Evolutionary conservation across 2,888 invertebrate genomes (phyloP).

Genomic region (Alloscopus bannaensis): DNA sequence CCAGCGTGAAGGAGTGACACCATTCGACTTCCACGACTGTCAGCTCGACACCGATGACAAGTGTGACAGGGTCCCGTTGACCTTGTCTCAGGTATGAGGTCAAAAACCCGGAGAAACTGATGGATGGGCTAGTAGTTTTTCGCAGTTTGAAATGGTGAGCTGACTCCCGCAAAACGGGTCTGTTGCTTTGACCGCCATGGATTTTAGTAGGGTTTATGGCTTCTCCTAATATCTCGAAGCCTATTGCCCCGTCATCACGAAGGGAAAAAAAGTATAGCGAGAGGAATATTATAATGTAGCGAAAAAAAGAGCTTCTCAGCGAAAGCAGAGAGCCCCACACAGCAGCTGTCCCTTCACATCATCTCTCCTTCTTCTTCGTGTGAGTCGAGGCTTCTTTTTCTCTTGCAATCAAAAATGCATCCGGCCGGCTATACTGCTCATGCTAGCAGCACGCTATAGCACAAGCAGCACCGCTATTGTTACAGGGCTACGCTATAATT

Average conservation of each 20-base stretch:
- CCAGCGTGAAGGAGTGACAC: background rate
- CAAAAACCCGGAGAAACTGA: constrained; percentile 61
- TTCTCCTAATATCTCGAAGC: constrained; percentile 45
- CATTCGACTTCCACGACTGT: background rate
- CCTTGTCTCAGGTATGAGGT: constrained; percentile 51
- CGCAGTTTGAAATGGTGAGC: constrained; percentile 55
- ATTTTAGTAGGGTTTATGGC: constrained; percentile 66
- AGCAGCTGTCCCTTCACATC: constrained; percentile 53
- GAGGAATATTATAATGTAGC: background rate
- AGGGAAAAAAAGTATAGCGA: constrained; percentile 26
- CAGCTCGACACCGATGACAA: constrained; percentile 12
- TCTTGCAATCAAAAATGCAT: constrained; percentile 24
- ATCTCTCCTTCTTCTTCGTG: background rate
- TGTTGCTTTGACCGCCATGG: constrained; percentile 68
- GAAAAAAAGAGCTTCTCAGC: background rate
- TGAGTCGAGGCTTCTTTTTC: background rate
- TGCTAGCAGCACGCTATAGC: no score
- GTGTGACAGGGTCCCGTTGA: constrained; percentile 47
- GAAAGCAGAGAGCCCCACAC: no score
- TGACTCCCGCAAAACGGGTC: constrained; percentile 62
- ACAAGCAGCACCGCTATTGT: no score
- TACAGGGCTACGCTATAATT: no score
- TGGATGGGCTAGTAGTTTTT: constrained; percentile 47
- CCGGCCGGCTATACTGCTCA: constrained; percentile 57
- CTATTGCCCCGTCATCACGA: constrained; percentile 63